Evolutionary conservation across 2,113 vertebrate species (phyloP), one percentile per base, ranked within the genome.

Genomic region (Pristiophorus japonicus): DNA sequence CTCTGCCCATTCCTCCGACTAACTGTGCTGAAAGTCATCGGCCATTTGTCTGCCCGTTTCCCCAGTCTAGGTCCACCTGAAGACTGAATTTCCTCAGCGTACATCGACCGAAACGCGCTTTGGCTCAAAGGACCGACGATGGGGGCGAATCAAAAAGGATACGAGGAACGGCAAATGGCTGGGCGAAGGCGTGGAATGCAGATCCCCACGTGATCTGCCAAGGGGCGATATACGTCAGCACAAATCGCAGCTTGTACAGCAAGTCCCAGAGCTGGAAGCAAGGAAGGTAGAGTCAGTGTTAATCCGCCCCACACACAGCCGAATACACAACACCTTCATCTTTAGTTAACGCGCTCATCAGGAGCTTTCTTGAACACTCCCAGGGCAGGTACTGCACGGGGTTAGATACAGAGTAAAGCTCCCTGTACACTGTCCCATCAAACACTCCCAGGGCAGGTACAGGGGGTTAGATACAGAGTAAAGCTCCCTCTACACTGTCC

Each of bases 191-290:
- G 0, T 99, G 98, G 97, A 99, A 99, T 70, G 98, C 98, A 0
- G 98, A 99, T 95, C 98, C 98, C 98, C 98, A 99, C 65, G 98
- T 99, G 96, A 99, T 99, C 97, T 99, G 98, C 98, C 98, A 99
- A 20, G 98, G 98, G 0, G 98, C 98, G 1, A 99, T 99, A 98
- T 99, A 99, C 87, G 98, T 99, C 96, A 99, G 96, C 95, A 99
- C 98, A 1, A 99, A 99, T 4, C 98, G 98, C 95, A 99, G 97
- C 96, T 99, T 99, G 97, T 98, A 99, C 95, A 98, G 97, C 96
- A 99, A 97, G 96, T 99, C 98, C 98, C 98, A 99, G 96, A 99
- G 97, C 98, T 99, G 97, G 95, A 94, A 95, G 96, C 38, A 95
- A 16, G 96, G n/a, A 90, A 8, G 8, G 6, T 7, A 3, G 0